A percentile compares a stretch with the other conserved stretches of the same genome.
These are phyloP conservation scores for Ophioninae sp. DNA, from an alignment of 2,888 invertebrate genomes.

Conservation along the genomic window DNA sequence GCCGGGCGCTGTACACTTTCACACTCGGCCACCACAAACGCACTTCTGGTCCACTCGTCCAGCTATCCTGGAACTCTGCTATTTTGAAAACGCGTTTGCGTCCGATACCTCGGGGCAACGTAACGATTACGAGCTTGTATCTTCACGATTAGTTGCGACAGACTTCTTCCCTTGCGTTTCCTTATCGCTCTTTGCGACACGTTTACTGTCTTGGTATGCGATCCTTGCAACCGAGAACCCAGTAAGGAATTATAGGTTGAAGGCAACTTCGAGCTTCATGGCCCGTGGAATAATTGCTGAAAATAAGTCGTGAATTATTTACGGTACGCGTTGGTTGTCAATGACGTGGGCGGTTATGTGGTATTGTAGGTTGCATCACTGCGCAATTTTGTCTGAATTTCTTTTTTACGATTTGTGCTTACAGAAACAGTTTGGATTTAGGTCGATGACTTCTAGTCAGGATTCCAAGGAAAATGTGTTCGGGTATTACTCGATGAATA, in stretches of 20 bases:
- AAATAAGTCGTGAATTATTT: not conserved
- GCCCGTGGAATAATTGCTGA: not conserved
- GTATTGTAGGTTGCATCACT: not conserved
- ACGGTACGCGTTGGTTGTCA: too few relatives aligned
- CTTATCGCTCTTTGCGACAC: conserved; percentile 34
- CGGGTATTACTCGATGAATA: not conserved
- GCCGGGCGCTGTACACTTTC: conserved; percentile 4
- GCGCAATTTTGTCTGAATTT: not conserved
- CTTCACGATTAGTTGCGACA: conserved; percentile 33
- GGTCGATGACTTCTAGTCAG: not conserved
- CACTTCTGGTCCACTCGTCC: not conserved
- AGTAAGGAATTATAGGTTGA: conserved; percentile 4
- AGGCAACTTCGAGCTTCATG: not conserved
- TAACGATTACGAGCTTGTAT: conserved; percentile 35
- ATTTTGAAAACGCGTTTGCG: conserved; percentile 43
- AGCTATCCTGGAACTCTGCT: conserved; percentile 25
- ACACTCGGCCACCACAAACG: conserved; percentile 16
- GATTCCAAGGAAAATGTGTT: not conserved
- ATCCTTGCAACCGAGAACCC: conserved; percentile 2
- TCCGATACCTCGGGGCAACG: conserved; percentile 26
- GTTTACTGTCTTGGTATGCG: conserved; percentile 28
- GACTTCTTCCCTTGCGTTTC: conserved; percentile 11
- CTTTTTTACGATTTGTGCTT: not conserved
- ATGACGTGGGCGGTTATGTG: not conserved
- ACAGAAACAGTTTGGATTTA: not conserved